Conservation (phyloP, 2,888 invertebrate genomes). For the Itoplectis maculator region DNA sequence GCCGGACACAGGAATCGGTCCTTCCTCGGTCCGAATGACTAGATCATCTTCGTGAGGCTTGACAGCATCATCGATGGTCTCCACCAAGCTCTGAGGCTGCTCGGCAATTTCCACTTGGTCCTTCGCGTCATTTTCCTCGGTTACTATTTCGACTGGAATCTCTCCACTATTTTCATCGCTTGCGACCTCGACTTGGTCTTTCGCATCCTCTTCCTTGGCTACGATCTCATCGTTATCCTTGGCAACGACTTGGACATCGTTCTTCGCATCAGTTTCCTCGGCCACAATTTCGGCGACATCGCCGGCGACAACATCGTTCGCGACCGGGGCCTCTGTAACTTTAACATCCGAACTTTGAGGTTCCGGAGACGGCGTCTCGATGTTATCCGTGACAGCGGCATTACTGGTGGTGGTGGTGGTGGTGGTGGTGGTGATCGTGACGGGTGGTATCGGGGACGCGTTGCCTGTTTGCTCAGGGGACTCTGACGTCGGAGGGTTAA, state of each 20-base stretch:
- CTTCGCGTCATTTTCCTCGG: no score
- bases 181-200: no score
- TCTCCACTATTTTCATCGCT: background rate
- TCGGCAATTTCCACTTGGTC: no score
- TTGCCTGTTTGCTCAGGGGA: constrained; percentile 66
- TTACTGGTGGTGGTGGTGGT: no score
- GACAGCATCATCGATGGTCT: background rate
- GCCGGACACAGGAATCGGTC: constrained; percentile 74
- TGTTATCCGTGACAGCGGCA: constrained; percentile 26
- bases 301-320: background rate
- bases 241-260: no score
- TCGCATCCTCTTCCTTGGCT: background rate
- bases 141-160: no score
- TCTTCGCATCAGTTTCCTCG: background rate
- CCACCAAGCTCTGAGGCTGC: background rate
- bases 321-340: constrained; percentile 11
- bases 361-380: constrained; percentile 12
- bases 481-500: constrained; percentile 23
- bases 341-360: constrained; percentile 14
- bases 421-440: constrained; percentile 5
- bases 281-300: background rate
- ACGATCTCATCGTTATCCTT: background rate
- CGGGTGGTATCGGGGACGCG: constrained; percentile 55
- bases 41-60: constrained; percentile 51
- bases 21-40: constrained; percentile 76